phyloP scores from a whole-genome alignment of 1,140 invertebrate species.

The Drosophila biarmipes region DNA sequence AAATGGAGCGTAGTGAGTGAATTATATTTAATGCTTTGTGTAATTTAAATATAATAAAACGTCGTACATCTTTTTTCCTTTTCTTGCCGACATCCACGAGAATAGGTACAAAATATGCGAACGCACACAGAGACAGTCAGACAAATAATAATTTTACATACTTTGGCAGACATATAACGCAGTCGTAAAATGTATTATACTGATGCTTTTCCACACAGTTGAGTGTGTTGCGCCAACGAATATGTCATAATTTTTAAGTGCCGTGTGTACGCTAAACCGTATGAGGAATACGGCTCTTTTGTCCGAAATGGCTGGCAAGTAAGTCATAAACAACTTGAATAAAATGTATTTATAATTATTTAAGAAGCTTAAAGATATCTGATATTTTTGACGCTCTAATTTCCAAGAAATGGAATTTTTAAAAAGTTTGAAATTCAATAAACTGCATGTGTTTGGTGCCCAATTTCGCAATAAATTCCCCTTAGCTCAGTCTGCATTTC shows the following conservation, averaged over 20 bases:
- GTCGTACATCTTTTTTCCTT: conserved; percentile 44
- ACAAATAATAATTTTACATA: conserved; percentile 62
- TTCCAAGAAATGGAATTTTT: not conserved
- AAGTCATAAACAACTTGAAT: conserved; percentile 4
- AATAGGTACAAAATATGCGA: conserved; percentile 34
- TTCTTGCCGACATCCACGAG: conserved; percentile 6
- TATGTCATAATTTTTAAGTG: conserved; percentile 57
- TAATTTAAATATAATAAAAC: conserved; percentile 82
- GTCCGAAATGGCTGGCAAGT: conserved; percentile 1
- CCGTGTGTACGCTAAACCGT: conserved; percentile 2
- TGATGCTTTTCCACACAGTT: conserved; percentile 38
- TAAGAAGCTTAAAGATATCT: not conserved
- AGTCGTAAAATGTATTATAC: conserved; percentile 51
- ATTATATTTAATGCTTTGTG: conserved; percentile 83
- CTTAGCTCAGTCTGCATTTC: conserved; percentile 1
- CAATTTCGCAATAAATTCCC: conserved; percentile 6
- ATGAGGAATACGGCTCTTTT: not conserved
- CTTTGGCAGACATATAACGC: conserved; percentile 51
- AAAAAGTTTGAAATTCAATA: conserved; percentile 4
- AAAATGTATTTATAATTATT: not conserved
- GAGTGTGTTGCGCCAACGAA: conserved; percentile 40
- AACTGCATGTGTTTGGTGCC: not conserved
- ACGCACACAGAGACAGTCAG: conserved; percentile 29
- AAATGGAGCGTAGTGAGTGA: conserved; percentile 81
- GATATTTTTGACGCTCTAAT: not conserved